Evolutionary conservation across 2,888 invertebrate genomes (phyloP), one percentile per base, ranked within the genome.

Genomic region (Podabrus alpinus): DNA sequence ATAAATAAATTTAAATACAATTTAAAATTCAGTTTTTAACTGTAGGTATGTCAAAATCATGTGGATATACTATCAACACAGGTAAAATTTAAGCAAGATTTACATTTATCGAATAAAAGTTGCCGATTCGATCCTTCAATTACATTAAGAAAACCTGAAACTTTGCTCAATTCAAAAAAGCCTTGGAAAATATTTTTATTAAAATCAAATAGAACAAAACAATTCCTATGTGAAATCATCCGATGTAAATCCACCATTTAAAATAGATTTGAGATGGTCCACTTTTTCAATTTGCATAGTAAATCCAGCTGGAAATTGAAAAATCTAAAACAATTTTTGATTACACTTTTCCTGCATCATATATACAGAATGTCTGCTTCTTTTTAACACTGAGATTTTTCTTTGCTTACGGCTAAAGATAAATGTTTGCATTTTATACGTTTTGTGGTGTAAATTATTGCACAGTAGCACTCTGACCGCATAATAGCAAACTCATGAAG

Each of bases 401-500:
- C 62, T 19, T 64, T 19, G n/a, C 62, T 19, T 64, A 19, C n/a
- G 19, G 9, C 21, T 19, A 19, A n/a, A 19, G 62, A 64, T 64
- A 64, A 64, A 64, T 64, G 19, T 66, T 24, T 17, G 45, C 16
- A 68, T 74, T 74, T 71, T 74, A 73, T 77, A 73, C 71, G 73
- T 68, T 64, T 67, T 69, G 68, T 25, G 61, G 68, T 72, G 75
- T 78, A 70, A 78, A 77, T 77, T 78, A 78, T 70, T 59, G 71
- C 62, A 62, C 75, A 68, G 75, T 72, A 75, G 73, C 77, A 72
- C 72, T 72, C 72, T 73, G 73, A 77, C 78, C 78, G 71, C 78
- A 75, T 75, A 71, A 75, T 72, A 75, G 78, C 73, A 64, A 78
- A 73, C 78, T 77, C 74, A 75, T 74, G 77, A 79, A 73, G 72